Evolutionary conservation across 1,140 invertebrate species (phyloP).

Genomic region (Brachionus plicatilis): DNA sequence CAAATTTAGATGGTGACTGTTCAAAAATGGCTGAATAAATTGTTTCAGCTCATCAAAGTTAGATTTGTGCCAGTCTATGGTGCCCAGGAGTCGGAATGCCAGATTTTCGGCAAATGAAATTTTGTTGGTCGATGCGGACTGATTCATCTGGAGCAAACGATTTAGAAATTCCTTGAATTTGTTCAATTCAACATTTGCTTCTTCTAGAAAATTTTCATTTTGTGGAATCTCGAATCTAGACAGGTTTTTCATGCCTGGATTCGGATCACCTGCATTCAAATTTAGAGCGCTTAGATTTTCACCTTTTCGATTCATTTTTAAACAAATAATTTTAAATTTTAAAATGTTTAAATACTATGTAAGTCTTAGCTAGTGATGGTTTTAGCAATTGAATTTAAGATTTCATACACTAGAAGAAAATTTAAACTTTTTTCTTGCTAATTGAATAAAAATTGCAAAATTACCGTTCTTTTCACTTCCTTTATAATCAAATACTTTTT

Average conservation of each 20-base stretch:
- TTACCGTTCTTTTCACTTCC: background rate
- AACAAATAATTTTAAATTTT: background rate
- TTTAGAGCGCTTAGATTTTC: background rate
- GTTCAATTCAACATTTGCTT: background rate
- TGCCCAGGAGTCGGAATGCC: background rate
- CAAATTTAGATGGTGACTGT: background rate
- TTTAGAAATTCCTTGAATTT: constrained; percentile 3
- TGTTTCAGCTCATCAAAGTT: constrained; percentile 22
- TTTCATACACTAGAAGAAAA: background rate
- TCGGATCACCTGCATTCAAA: background rate
- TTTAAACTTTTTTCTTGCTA: background rate
- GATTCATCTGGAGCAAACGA: background rate
- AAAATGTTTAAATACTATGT: background rate
- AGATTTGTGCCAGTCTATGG: constrained; percentile 14
- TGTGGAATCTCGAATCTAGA: background rate
- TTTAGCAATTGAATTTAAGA: background rate
- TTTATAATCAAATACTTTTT: background rate
- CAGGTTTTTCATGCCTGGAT: background rate
- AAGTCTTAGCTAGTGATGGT: background rate
- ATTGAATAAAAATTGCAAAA: background rate
- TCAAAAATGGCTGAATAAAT: constrained; percentile 12
- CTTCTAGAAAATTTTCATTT: background rate
- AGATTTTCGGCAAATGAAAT: constrained; percentile 33
- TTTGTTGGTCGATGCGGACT: background rate
- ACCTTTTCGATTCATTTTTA: background rate